Evolutionary conservation across 1,140 invertebrate genomes (phyloP).

Genomic region (Linepithema humile): DNA sequence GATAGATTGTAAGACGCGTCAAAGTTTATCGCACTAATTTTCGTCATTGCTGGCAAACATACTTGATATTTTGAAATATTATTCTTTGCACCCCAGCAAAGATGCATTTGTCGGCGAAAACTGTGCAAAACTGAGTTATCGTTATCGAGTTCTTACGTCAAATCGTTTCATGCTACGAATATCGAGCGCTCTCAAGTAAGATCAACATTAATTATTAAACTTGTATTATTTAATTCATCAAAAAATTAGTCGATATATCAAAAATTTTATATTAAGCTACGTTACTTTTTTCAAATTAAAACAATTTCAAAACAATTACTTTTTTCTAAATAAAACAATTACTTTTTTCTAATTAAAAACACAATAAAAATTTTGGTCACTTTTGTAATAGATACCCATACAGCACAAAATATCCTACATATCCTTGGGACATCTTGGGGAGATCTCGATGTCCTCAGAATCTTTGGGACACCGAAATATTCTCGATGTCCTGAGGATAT

Average conservation of each 20-base stretch:
- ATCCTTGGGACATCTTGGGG: no score
- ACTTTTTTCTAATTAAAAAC: no score
- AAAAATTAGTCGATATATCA: conserved; percentile 9
- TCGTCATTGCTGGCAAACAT: conserved; percentile 37
- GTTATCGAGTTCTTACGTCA: background rate
- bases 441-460: no score
- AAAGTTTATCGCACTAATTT: conserved; percentile 76
- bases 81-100: conserved; percentile 19
- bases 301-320: no score
- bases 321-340: no score
- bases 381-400: no score
- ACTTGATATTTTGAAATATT: conserved; percentile 29
- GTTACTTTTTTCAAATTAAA: background rate
- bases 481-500: no score
- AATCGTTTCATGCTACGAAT: conserved; percentile 61
- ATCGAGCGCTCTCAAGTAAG: conserved; percentile 70
- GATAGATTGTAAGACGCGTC: conserved; percentile 28
- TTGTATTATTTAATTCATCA: no score
- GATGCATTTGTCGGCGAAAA: conserved; percentile 29
- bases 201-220: conserved; percentile 35
- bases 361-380: no score
- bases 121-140: conserved; percentile 45
- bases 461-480: no score
- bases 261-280: background rate
- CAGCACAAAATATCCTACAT: no score